Conservation (phyloP, 2,888 invertebrate species). For the Hydraecia micacea region DNA sequence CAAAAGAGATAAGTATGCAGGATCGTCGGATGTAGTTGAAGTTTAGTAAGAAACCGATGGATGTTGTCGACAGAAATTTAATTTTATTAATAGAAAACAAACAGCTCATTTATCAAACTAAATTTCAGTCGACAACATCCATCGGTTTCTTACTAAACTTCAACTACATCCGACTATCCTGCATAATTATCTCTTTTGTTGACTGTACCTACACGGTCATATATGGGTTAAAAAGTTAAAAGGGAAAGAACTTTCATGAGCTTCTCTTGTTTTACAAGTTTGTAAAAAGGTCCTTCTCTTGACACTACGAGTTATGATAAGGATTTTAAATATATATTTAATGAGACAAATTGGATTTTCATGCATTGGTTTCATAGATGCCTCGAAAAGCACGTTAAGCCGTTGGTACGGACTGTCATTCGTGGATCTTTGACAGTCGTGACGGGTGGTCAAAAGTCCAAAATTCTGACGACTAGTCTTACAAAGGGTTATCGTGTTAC, state of each 20-base stretch:
- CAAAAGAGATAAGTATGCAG: too few species aligned
- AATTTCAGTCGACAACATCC: too few species aligned
- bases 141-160: too few species aligned
- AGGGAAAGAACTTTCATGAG: not conserved
- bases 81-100: too few species aligned
- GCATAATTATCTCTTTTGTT: too few species aligned
- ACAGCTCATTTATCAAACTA: too few species aligned
- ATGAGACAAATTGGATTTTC: not conserved
- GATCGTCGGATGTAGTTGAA: too few species aligned
- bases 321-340: not conserved
- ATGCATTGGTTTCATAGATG: not conserved
- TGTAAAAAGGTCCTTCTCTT: not conserved
- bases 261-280: not conserved
- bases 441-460: not conserved
- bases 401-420: not conserved
- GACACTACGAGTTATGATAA: not conserved
- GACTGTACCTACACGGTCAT: slow-evolving; percentile 10
- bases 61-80: too few species aligned
- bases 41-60: too few species aligned
- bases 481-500: too few species aligned
- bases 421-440: not conserved
- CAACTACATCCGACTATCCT: too few species aligned
- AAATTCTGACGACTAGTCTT: not conserved
- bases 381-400: not conserved
- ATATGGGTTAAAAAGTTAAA: not conserved